Base-by-base conservation (phyloP, 2,888 invertebrate genomes). In the Polymixis flavicincta region DNA sequence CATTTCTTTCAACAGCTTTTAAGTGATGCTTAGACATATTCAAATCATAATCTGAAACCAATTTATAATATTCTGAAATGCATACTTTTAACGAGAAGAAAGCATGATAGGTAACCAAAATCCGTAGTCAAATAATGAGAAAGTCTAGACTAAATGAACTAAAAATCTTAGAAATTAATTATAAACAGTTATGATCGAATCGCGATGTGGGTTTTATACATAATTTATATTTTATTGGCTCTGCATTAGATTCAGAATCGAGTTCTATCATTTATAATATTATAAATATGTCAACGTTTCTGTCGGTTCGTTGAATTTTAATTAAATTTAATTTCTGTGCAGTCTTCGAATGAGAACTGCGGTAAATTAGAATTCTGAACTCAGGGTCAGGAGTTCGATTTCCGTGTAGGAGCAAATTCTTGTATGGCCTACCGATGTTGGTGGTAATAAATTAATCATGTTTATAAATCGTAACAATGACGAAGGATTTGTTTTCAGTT, bases 221-320 rank as follows among this genome's bases (percentile, higher is more conserved):
- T 84, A 77, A 82, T 84, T 85, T 80, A 80, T 78, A 71, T 87
- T 87, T 84, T 85, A 86, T 86, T 80, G 54, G 68, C 65, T 69
- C 65, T 70, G 55, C 64, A 74, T 77, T 83, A 54, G 52, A 61
- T 70, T 66, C 61, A 76, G 28, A 63, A 84, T 82, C 79, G 52
- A 70, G 66, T 82, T 80, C 71, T 65, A 59, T 61, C 71, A 70
- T 80, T 70, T 80, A 73, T 76, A 76, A 83, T 82, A 71, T 50
- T 70, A 69, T 63, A 77, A 76, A 76, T 76, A 76, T 77, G 76
- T 74, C 79, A 54, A 70, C 55, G 37, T 32, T 61, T 61, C 52
- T 45, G 45, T 72, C 57, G 48, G 67, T 78, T 45, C 61, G 74
- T 74, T 83, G 73, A 74, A 73, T 76, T 78, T 85, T 74, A 78